phyloP scores from a whole-genome alignment of 1,140 invertebrate genomes.

The Galleria mellonella region DNA sequence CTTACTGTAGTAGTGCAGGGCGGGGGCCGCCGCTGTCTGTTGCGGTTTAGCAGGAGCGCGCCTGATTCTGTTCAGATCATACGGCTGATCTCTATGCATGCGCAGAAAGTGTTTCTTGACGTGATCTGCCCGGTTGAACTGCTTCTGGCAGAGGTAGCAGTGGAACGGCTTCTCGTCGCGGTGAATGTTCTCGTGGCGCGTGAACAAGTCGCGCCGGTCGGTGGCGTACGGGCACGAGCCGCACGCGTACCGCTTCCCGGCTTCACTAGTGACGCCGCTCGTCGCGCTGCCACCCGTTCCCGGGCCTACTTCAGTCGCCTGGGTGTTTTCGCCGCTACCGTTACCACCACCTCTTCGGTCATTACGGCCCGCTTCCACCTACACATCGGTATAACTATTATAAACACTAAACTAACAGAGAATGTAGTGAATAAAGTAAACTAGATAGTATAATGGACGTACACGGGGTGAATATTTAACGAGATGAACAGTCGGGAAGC shows the following conservation, averaged over 20 bases:
- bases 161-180: constrained; percentile 94
- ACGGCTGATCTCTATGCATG: constrained; percentile 90
- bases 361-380: constrained; percentile 46
- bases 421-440: neutral
- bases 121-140: constrained; percentile 95
- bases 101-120: constrained; percentile 95
- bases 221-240: constrained; percentile 91
- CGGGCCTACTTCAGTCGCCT: constrained; percentile 17
- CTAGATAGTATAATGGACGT: neutral
- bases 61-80: constrained; percentile 88
- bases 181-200: constrained; percentile 97
- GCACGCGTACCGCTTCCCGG: constrained; percentile 87
- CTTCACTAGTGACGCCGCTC: constrained; percentile 32
- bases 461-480: constrained; percentile 7
- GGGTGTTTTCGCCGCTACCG: constrained; percentile 18
- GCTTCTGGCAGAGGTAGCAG: constrained; percentile 92
- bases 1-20: constrained; percentile 9
- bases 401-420: neutral
- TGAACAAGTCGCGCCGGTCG: constrained; percentile 94
- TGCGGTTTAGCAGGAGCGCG: constrained; percentile 72
- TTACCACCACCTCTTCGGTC: constrained; percentile 18
- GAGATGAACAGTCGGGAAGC: too few species aligned
- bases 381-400: constrained; percentile 2
- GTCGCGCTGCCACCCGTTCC: constrained; percentile 23
- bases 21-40: constrained; percentile 6